phyloP scores from a whole-genome alignment of 1,140 invertebrate species.

The Penaeus vannamei region DNA sequence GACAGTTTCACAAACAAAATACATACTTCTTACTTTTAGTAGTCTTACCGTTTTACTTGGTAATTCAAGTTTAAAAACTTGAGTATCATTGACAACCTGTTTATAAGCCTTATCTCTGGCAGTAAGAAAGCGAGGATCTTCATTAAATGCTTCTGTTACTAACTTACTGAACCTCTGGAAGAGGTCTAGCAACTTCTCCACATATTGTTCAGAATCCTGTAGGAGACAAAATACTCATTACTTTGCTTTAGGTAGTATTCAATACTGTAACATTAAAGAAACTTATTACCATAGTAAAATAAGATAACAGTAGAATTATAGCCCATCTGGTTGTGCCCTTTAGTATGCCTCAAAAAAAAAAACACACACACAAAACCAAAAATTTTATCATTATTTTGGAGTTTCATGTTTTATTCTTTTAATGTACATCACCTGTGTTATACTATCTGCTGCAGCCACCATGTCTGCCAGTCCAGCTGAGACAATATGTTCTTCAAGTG shows the following conservation, averaged over 20 bases:
- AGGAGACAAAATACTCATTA: neutral
- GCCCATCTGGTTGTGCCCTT: no score
- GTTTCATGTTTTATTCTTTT: no score
- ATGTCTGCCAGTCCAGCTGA: constrained; percentile 96
- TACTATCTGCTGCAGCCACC: constrained; percentile 95
- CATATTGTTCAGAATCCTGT: constrained; percentile 98
- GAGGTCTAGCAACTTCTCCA: constrained; percentile 93
- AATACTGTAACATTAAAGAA: neutral
- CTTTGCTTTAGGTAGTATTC: no score
- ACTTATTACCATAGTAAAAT: neutral
- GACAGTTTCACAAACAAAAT: constrained; percentile 38
- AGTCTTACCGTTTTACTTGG: constrained; percentile 77
- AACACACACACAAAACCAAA: no score
- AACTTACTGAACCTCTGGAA: constrained; percentile 94
- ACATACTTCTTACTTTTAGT: constrained; percentile 15
- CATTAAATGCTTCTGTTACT: constrained; percentile 94
- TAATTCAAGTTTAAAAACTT: constrained; percentile 91
- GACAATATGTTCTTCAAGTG: constrained; percentile 94
- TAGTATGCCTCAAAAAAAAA: no score
- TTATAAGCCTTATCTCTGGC: constrained; percentile 99
- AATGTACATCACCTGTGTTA: constrained; percentile 79
- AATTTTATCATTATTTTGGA: no score
- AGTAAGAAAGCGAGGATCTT: constrained; percentile 97
- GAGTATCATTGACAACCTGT: constrained; percentile 98
- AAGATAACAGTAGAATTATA: no score